Conservation (phyloP, 2,888 invertebrate species). For the Drosophila neotestacea region DNA sequence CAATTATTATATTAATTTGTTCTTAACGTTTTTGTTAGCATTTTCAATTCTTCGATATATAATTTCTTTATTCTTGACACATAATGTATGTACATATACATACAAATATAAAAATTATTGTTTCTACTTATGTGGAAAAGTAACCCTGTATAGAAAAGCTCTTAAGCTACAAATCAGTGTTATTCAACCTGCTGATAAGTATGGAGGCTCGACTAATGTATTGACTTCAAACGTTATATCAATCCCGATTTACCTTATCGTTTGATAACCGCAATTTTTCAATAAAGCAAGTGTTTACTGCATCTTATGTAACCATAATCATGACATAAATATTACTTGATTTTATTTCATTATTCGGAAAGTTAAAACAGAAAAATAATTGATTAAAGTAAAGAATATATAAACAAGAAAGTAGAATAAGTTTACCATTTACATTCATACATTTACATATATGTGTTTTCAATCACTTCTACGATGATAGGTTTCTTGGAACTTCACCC, state of each 20-base stretch:
- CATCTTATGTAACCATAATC: too few species aligned
- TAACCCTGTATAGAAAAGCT: constrained; percentile 1
- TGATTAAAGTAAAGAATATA: too few species aligned
- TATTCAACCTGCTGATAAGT: constrained; percentile 15
- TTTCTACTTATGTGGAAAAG: background rate
- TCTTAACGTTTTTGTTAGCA: background rate
- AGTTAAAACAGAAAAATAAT: too few species aligned
- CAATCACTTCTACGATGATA: too few species aligned
- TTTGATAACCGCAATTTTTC: background rate
- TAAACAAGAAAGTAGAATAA: too few species aligned
- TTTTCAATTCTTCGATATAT: background rate
- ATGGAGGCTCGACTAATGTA: constrained; percentile 34
- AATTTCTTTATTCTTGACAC: background rate
- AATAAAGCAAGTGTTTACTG: background rate
- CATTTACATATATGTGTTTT: too few species aligned
- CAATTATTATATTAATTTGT: background rate
- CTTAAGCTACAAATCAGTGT: background rate
- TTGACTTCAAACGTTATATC: background rate
- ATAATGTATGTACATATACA: too few species aligned
- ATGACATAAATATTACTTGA: too few species aligned
- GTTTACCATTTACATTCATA: too few species aligned
- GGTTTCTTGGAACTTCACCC: too few species aligned
- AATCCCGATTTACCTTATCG: background rate
- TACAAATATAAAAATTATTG: background rate
- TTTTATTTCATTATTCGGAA: too few species aligned